Evolutionary conservation across 2,113 vertebrate species (phyloP).

Genomic region (Mustelus asterias): DNA sequence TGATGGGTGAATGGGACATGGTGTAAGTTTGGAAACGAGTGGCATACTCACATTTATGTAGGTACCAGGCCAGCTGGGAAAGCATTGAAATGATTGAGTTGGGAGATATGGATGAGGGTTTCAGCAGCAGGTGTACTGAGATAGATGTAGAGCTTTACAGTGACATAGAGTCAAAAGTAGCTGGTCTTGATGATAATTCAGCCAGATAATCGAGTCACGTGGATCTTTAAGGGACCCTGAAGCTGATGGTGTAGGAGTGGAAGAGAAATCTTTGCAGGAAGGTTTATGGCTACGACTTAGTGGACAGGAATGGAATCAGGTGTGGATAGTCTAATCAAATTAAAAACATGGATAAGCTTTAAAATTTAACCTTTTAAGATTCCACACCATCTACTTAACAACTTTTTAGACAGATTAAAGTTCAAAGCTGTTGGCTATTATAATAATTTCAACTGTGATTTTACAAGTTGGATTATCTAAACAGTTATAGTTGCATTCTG

Average conservation of each 20-base stretch:
- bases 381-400: slow-evolving; percentile 65
- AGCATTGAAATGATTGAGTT: not conserved
- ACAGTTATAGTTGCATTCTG: slow-evolving; percentile 41
- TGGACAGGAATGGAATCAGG: not conserved
- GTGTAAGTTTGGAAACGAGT: not conserved
- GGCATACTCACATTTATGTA: not conserved
- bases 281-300: not conserved
- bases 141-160: not conserved
- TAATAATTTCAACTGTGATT: slow-evolving; percentile 45
- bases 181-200: not conserved
- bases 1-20: not conserved
- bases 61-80: not conserved
- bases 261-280: not conserved
- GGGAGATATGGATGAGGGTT: not conserved
- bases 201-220: no score
- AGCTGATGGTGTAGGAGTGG: no score
- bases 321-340: not conserved
- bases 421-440: slow-evolving; percentile 46
- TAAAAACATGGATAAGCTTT: not conserved
- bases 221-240: not conserved
- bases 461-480: slow-evolving; percentile 42
- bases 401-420: slow-evolving; percentile 56
- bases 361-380: slow-evolving; percentile 40
- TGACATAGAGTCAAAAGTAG: not conserved
- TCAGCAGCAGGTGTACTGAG: not conserved